Evolutionary conservation across 2,888 invertebrate genomes (phyloP).

Genomic region (Phrixothrix hirtus): DNA sequence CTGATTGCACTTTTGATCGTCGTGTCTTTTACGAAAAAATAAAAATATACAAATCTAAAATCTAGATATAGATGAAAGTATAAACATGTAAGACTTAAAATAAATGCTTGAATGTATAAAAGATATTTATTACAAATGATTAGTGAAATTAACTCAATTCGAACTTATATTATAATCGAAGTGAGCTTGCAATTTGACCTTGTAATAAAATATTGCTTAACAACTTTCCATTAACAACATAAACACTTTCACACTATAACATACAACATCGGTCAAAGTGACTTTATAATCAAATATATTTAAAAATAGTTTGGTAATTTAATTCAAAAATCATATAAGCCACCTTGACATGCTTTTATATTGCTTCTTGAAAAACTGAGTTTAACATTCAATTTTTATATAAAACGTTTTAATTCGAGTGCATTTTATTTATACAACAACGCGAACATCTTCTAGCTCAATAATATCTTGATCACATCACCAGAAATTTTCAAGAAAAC

Average conservation of each 20-base stretch:
- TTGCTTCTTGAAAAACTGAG: conserved; percentile 8
- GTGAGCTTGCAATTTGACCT: conserved; percentile 22
- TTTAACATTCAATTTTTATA: too few relatives aligned
- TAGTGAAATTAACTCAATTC: conserved; percentile 25
- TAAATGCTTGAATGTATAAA: conserved; percentile 15
- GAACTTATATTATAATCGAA: conserved; percentile 23
- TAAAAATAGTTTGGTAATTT: too few relatives aligned
- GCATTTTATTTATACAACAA: too few relatives aligned
- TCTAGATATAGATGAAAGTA: conserved; percentile 18
- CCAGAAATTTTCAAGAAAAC: conserved; percentile 4
- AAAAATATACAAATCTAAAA: conserved; percentile 21
- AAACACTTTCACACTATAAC: conserved; percentile 20
- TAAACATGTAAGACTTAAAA: conserved; percentile 16
- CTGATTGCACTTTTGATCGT: conserved; percentile 26
- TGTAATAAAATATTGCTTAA: conserved; percentile 25
- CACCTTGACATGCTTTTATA: conserved; percentile 11
- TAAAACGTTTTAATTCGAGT: background rate
- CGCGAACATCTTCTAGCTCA: too few relatives aligned
- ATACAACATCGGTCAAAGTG: conserved; percentile 15
- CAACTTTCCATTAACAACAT: conserved; percentile 23
- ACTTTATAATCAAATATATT: conserved; percentile 2
- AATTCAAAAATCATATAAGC: background rate
- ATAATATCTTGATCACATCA: conserved; percentile 8
- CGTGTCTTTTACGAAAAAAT: conserved; percentile 27
- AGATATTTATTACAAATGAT: conserved; percentile 20